These are phyloP conservation scores for Ctena decussata DNA, from an alignment of 2,888 invertebrate genomes.

Conservation along the genomic window DNA sequence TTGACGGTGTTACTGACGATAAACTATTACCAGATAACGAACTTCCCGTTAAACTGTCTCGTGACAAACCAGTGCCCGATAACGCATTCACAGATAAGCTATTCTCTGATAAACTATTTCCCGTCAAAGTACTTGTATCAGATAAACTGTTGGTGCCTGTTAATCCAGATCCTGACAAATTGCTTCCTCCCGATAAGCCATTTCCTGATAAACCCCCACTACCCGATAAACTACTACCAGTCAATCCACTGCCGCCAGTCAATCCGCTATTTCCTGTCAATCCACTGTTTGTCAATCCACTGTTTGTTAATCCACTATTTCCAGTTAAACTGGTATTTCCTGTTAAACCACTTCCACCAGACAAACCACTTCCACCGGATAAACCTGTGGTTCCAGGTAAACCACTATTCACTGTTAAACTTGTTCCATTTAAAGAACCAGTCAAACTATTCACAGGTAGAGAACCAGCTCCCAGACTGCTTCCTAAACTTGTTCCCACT, in stretches of 20 bases:
- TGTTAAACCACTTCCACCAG: neutral
- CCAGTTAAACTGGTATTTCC: conserved; percentile 38
- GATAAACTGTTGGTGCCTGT: conserved; percentile 26
- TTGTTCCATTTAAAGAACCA: conserved; percentile 51
- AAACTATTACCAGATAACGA: conserved; percentile 46
- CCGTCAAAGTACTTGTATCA: conserved; percentile 20
- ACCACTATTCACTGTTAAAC: conserved; percentile 15
- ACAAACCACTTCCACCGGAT: neutral
- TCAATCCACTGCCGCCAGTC: conserved; percentile 11
- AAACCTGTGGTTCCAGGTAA: neutral
- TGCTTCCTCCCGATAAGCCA: conserved; percentile 30
- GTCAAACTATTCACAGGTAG: conserved; percentile 7
- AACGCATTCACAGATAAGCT: conserved; percentile 54
- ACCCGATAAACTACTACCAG: conserved; percentile 19
- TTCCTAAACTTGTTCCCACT: conserved; percentile 23
- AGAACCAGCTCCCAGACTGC: conserved; percentile 3
- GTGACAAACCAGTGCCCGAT: conserved; percentile 26
- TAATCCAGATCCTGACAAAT: conserved; percentile 4
- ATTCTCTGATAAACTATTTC: conserved; percentile 40
- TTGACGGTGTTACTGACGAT: conserved; percentile 59
- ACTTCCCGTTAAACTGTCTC: conserved; percentile 14
- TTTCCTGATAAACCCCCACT: conserved; percentile 16
- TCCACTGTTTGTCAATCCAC: conserved; percentile 28
- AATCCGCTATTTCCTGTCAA: neutral
- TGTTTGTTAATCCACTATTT: conserved; percentile 29